Percentiles rank a stretch among this genome's conserved stretches.
Conservation (phyloP, 2,797 vertebrate species). For the Carapus acus region DNA sequence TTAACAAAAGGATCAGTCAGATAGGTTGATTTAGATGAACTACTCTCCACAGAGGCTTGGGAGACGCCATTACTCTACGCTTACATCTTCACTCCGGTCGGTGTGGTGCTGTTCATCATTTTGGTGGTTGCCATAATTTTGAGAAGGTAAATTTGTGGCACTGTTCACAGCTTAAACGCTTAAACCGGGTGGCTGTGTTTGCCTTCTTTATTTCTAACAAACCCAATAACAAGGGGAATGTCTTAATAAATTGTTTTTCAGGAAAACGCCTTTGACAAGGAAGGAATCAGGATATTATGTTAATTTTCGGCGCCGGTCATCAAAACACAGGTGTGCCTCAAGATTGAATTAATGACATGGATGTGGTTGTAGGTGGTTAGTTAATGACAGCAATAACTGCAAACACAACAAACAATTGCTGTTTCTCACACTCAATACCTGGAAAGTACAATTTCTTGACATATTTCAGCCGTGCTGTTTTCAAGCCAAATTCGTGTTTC, state of each 20-base stretch:
- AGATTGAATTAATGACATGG: no score
- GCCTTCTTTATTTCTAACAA: no score
- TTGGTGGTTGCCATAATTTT: slow-evolving; percentile 11
- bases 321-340: slow-evolving; percentile 42
- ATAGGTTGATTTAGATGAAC: no score
- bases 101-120: slow-evolving; percentile 22
- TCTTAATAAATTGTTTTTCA: slow-evolving; percentile 14
- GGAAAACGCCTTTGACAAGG: slow-evolving; percentile 19
- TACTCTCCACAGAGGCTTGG: background rate
- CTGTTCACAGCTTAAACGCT: background rate
- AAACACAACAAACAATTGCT: no score
- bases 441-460: no score
- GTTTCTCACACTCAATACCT: no score
- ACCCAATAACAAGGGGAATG: background rate
- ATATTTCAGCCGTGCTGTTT: no score
- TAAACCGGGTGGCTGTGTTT: no score
- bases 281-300: slow-evolving; percentile 49
- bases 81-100: slow-evolving; percentile 21
- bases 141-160: slow-evolving; percentile 37
- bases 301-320: slow-evolving; percentile 38
- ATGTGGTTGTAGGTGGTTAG: no score
- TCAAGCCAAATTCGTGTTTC: no score
- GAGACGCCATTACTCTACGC: fast-evolving
- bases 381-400: no score
- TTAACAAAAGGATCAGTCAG: background rate